These are phyloP conservation scores for Timema podura DNA, from an alignment of 2,888 invertebrate genomes.

Conservation along the genomic window DNA sequence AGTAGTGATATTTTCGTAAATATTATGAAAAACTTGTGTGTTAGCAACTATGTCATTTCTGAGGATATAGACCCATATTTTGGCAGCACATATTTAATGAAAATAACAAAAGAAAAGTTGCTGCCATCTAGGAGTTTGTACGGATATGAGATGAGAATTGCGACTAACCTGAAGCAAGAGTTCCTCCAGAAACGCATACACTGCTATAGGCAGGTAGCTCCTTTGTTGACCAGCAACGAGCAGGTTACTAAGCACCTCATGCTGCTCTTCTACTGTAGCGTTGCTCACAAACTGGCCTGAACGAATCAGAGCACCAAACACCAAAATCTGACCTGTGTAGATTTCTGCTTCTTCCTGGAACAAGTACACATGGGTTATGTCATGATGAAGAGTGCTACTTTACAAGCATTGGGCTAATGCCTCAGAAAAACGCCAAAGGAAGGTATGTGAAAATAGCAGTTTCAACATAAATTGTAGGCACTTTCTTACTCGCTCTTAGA, in stretches of 20 bases:
- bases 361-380: neutral
- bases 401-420: no score
- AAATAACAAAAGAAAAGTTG: neutral
- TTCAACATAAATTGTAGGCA: no score
- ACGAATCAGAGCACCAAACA: slow-evolving; percentile 65
- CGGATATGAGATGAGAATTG: no score
- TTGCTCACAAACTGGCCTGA: slow-evolving; percentile 55
- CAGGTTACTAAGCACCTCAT: slow-evolving; percentile 47
- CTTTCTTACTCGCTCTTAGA: no score
- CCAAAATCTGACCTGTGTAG: slow-evolving; percentile 64
- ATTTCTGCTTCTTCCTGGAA: slow-evolving; percentile 69
- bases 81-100: neutral
- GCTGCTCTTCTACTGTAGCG: slow-evolving; percentile 50
- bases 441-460: no score
- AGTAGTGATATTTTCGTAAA: neutral
- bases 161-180: slow-evolving; percentile 51
- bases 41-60: neutral
- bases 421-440: no score
- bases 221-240: slow-evolving; percentile 57
- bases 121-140: no score
- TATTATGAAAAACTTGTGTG: neutral
- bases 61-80: no score
- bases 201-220: slow-evolving; percentile 57
- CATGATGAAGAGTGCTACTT: neutral
- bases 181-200: slow-evolving; percentile 58